Percentiles rank a stretch among this genome's conserved stretches.
phyloP scores from a whole-genome alignment of 2,113 vertebrate genomes.

The Scytalopus superciliaris region DNA sequence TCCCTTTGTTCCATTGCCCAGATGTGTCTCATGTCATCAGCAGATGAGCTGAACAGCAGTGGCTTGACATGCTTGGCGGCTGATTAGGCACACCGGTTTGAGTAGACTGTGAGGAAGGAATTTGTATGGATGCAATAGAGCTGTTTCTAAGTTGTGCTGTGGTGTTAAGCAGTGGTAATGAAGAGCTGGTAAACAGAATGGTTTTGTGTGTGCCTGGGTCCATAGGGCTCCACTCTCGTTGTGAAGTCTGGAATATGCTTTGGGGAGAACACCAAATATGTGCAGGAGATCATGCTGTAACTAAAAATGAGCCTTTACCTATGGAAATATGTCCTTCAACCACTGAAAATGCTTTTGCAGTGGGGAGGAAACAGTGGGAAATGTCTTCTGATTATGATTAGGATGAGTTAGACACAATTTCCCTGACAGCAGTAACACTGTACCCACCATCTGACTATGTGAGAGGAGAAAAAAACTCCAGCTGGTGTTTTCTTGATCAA shows the following conservation, averaged over 20 bases:
- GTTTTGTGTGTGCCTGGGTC: not conserved
- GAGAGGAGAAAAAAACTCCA: not conserved
- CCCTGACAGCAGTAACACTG: not conserved
- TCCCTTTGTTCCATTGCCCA: slow-evolving; percentile 66
- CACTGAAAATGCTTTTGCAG: not conserved
- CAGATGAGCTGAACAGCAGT: slow-evolving; percentile 59
- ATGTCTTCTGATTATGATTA: not conserved
- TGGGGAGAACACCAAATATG: not conserved
- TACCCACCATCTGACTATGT: not conserved
- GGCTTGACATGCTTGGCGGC: slow-evolving; percentile 27
- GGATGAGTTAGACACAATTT: not conserved
- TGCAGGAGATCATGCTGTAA: not conserved
- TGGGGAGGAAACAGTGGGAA: not conserved
- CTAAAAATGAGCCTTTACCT: not conserved
- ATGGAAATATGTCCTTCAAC: not conserved
- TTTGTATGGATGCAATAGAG: rapidly evolving
- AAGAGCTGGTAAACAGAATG: not conserved
- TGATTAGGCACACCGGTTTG: slow-evolving; percentile 3
- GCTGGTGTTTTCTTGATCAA: not conserved
- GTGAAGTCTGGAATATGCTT: not conserved
- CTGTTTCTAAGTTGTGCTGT: not conserved
- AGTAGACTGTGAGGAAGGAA: slow-evolving; percentile 20
- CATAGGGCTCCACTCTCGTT: not conserved
- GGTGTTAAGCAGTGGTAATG: not conserved
- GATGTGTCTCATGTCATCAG: slow-evolving; percentile 54